Evolutionary conservation across 1,140 invertebrate species (phyloP).

Genomic region (Drosophila takahashii): DNA sequence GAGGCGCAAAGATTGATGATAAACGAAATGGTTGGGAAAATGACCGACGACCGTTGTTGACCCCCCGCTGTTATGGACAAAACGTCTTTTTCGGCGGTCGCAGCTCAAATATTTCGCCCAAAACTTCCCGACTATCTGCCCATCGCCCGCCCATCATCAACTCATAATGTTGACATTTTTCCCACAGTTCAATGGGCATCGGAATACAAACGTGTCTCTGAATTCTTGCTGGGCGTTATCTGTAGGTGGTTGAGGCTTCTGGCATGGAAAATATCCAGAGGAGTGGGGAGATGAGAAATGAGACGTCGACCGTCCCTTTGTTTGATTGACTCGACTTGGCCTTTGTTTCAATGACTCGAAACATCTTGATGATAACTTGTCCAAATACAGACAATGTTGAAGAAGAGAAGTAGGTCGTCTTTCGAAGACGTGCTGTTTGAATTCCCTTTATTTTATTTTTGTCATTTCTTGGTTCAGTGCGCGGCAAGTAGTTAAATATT

Average conservation of each 20-base stretch:
- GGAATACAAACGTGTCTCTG: constrained; percentile 62
- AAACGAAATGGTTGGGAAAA: constrained; percentile 20
- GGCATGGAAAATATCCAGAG: constrained; percentile 20
- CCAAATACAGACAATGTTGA: constrained; percentile 47
- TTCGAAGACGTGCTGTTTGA: constrained; percentile 48
- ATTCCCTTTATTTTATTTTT: constrained; percentile 47
- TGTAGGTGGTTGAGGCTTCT: constrained; percentile 14
- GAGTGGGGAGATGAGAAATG: constrained; percentile 41
- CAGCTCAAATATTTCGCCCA: constrained; percentile 45
- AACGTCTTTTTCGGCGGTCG: constrained; percentile 27
- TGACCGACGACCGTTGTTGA: constrained; percentile 17
- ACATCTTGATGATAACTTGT: constrained; percentile 81
- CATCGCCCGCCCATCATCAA: constrained; percentile 41
- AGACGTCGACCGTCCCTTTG: constrained; percentile 58
- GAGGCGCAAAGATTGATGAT: constrained; percentile 80
- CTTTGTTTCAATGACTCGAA: constrained; percentile 80
- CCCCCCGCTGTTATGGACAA: constrained; percentile 16
- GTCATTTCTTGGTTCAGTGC: constrained; percentile 72
- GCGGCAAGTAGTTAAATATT: constrained; percentile 68
- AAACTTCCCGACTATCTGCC: constrained; percentile 14
- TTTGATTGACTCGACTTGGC: constrained; percentile 75
- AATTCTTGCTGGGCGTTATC: constrained; percentile 45
- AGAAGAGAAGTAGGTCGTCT: not conserved
- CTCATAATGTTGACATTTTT: constrained; percentile 80
- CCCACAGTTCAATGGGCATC: constrained; percentile 69